A percentile compares a stretch with the other conserved stretches of the same genome.
Evolutionary conservation across 2,113 vertebrate genomes (phyloP).

Genomic region (Bostrychus sinensis): DNA sequence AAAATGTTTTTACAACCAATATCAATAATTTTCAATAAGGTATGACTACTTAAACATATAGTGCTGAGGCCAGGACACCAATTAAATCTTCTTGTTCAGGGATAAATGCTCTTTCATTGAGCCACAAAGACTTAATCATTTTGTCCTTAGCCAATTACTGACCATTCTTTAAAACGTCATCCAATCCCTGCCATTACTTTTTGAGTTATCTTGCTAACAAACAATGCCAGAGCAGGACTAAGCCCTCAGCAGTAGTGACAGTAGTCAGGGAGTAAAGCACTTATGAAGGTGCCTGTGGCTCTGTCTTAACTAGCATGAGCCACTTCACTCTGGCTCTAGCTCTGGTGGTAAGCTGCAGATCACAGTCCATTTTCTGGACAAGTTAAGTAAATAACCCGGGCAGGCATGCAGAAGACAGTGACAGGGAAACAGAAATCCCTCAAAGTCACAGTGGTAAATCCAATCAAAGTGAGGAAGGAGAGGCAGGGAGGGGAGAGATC

Average conservation of each 20-base stretch:
- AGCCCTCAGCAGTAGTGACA: conserved; percentile 59
- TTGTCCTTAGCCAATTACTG: too few relatives aligned
- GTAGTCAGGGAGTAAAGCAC: conserved; percentile 56
- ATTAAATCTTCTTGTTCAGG: too few relatives aligned
- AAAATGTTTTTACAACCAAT: too few relatives aligned
- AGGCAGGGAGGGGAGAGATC: conserved; percentile 61
- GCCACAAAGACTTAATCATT: too few relatives aligned
- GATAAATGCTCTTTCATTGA: too few relatives aligned
- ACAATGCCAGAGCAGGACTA: conserved; percentile 64
- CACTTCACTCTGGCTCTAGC: conserved; percentile 60
- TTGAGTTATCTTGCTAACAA: background rate
- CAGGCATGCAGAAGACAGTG: conserved; percentile 68
- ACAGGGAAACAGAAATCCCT: conserved; percentile 71
- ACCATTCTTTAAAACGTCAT: background rate
- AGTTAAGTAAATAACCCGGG: conserved; percentile 77
- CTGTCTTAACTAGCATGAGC: conserved; percentile 68
- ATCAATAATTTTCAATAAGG: too few relatives aligned
- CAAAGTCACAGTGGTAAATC: conserved; percentile 78
- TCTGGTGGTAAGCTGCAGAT: conserved; percentile 71
- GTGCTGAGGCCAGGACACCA: too few relatives aligned
- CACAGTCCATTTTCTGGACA: conserved; percentile 79
- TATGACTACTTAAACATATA: too few relatives aligned
- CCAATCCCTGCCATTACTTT: too few relatives aligned
- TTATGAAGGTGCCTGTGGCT: conserved; percentile 53
- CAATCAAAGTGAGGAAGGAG: conserved; percentile 71